Percentiles rank a stretch among this genome's conserved stretches.
These are phyloP conservation scores for Amphiura filiformis DNA, from an alignment of 35 echinoderm and acorn worm genomes.

Conservation along the genomic window DNA sequence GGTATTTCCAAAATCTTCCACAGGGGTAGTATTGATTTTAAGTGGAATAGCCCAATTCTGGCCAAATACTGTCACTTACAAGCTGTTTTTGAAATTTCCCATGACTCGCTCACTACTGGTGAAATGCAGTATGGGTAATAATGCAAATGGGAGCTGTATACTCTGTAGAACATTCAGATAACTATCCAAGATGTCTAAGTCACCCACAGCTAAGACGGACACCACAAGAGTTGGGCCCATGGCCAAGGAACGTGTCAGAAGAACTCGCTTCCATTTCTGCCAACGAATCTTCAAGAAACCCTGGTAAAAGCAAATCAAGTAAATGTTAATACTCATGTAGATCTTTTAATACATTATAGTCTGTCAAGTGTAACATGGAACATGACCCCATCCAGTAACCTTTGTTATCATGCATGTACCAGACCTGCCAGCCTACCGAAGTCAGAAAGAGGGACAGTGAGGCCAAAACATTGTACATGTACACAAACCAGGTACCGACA, in stretches of 20 bases:
- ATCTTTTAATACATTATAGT: neutral
- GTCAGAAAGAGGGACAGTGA: no score
- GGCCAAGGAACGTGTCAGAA: constrained; percentile 60
- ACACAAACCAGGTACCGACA: no score
- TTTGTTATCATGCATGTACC: no score
- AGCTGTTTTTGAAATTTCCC: constrained; percentile 69
- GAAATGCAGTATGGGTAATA: constrained; percentile 73
- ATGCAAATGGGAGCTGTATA: constrained; percentile 68
- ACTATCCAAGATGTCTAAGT: constrained; percentile 50
- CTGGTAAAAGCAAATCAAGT: constrained; percentile 10
- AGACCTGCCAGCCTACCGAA: no score
- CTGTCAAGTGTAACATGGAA: no score
- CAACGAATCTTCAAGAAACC: constrained; percentile 70
- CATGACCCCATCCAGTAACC: no score
- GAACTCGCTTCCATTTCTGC: constrained; percentile 68
- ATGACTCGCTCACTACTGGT: constrained; percentile 76
- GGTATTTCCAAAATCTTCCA: no score
- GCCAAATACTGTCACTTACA: constrained; percentile 3
- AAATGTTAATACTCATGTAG: neutral
- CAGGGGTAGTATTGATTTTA: no score
- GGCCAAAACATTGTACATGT: no score
- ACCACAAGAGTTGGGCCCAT: constrained; percentile 74
- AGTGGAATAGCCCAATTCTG: no score
- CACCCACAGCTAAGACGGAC: constrained; percentile 16
- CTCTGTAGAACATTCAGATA: constrained; percentile 67